These are phyloP conservation scores for Acheta domesticus DNA, from an alignment of 2,888 invertebrate species.

Conservation along the genomic window DNA sequence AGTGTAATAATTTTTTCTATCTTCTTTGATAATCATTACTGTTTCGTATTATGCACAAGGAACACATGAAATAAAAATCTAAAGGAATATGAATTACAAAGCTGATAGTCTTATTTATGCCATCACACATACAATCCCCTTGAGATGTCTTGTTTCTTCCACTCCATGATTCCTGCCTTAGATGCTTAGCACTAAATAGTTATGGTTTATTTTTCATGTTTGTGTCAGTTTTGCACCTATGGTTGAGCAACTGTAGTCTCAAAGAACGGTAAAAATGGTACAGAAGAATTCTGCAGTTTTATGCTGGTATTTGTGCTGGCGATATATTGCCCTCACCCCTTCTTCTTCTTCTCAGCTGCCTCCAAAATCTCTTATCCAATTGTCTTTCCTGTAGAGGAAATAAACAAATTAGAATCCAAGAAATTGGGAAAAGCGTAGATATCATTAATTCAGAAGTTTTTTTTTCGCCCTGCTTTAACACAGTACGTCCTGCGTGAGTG, in stretches of 20 bases:
- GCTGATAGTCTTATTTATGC: not conserved
- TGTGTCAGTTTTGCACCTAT: not conserved
- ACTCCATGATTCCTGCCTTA: not conserved
- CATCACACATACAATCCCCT: conserved; percentile 8
- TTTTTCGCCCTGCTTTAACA: not conserved
- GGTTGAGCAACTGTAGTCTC: conserved; percentile 7
- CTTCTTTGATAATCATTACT: not conserved
- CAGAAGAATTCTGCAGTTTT: not conserved
- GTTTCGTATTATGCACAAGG: not conserved
- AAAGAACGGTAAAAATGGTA: not conserved
- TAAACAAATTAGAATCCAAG: conserved; percentile 33
- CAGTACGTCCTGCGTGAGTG: too few species aligned
- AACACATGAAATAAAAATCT: not conserved
- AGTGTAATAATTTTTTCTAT: conserved; percentile 3
- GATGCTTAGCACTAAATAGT: not conserved
- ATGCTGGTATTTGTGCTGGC: conserved; percentile 11
- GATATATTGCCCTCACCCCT: conserved; percentile 44
- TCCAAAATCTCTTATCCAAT: conserved; percentile 75
- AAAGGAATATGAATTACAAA: conserved; percentile 11
- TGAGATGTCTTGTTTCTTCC: not conserved
- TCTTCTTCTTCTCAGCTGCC: conserved; percentile 70
- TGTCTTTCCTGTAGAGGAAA: conserved; percentile 64
- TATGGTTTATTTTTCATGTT: not conserved
- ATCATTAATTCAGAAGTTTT: conserved; percentile 46
- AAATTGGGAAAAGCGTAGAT: conserved; percentile 45